Evolutionary conservation across 1,140 invertebrate species (phyloP), one percentile per base, ranked within the genome.

Genomic region (Lepeophtheirus salmonis): DNA sequence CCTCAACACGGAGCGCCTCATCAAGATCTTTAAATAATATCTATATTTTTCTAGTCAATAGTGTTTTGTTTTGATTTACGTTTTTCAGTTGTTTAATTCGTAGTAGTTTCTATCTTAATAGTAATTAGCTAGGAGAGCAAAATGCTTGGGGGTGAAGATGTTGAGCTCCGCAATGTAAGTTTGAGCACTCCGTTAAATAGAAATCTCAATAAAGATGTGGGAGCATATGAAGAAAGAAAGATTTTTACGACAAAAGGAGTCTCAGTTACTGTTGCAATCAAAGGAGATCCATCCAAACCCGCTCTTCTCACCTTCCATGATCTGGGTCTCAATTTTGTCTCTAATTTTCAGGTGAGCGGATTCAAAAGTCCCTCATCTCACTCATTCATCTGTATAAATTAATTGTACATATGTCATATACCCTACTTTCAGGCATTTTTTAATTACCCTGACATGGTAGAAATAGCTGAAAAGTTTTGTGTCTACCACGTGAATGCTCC

Each of bases 401-500:
- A n/a, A n/a, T n/a, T n/a, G n/a, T n/a, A n/a, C n/a, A n/a, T n/a
- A n/a, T n/a, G n/a, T n/a, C n/a, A n/a, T n/a, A n/a, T n/a, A n/a
- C n/a, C n/a, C n/a, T n/a, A n/a, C n/a, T 98, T 97, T 76, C 89
- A 97, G 78, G 86, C 89, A 58, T 98, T 99, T 76, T 97, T 98
- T 78, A 94, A 96, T 73, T 97, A 83, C 75, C 81, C 84, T 65
- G 91, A 96, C 67, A 96, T 97, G 84, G 78, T 89, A 64, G 83
- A 86, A 25, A 76, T 99, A 63, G 76, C 95, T 66, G 84, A 95
- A 72, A 90, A 95, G 73, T 98, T 98, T 74, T 96, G 90, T 75
- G 85, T 98, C 62, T 97, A 95, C 71, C 94, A 99, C 72, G 81
- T 99, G 22, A 97, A 94, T 70, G 94, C 94, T 20, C 94, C 94